Evolutionary conservation across 2,888 invertebrate genomes (phyloP).

Genomic region (Sinopyrophorus schimmeli): DNA sequence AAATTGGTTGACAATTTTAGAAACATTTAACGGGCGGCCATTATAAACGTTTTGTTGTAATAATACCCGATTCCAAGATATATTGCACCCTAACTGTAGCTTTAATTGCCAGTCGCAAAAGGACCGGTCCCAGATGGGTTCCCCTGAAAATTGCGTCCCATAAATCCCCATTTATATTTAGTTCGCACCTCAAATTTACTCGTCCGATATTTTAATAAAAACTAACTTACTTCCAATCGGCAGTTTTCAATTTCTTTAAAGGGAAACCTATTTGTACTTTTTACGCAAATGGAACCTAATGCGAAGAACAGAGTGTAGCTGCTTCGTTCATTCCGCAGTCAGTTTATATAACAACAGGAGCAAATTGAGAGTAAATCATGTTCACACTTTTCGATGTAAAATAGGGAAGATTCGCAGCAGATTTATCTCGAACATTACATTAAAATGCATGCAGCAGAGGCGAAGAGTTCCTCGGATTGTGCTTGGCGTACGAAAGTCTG

Average conservation of each 20-base stretch:
- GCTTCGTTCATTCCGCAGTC: conserved; percentile 2
- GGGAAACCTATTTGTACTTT: background rate
- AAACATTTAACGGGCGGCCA: no score
- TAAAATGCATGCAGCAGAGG: conserved; percentile 16
- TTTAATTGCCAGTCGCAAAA: conserved; percentile 6
- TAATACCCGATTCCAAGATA: conserved; percentile 2
- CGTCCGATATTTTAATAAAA: no score
- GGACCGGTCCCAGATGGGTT: conserved; percentile 4
- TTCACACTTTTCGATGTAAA: conserved; percentile 17
- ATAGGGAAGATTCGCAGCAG: conserved; percentile 11
- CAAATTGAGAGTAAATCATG: conserved; percentile 13
- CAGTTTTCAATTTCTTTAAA: no score
- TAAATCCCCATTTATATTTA: conserved; percentile 4
- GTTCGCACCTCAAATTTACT: no score
- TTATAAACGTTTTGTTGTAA: no score
- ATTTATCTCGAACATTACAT: conserved; percentile 14
- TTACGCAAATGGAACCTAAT: conserved; percentile 3
- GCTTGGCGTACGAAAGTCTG: background rate
- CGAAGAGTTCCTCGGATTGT: conserved; percentile 3
- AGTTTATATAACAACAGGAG: conserved; percentile 9
- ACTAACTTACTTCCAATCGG: no score
- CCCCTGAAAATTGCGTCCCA: conserved; percentile 1
- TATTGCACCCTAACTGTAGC: conserved; percentile 3
- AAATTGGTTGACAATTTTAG: no score
- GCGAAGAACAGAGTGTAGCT: background rate